These are phyloP conservation scores for Neomicropteryx cornuta DNA, from an alignment of 1,140 invertebrate species.

Conservation along the genomic window DNA sequence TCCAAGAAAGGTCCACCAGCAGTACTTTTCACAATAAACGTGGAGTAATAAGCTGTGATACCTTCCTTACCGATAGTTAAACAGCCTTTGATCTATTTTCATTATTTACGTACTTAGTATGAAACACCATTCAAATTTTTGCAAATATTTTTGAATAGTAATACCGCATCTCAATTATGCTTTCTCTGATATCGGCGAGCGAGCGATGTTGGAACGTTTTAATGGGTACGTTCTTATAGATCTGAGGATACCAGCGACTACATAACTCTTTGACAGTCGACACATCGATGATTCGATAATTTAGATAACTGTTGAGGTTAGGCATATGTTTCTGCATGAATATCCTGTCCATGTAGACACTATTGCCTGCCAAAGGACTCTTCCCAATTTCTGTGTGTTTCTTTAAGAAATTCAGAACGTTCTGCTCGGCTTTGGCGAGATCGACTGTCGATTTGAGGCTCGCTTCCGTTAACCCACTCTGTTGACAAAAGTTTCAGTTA, in stretches of 20 bases:
- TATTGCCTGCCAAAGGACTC: constrained; percentile 81
- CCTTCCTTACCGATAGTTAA: too few species aligned
- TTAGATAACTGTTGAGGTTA: constrained; percentile 61
- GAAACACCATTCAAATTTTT: constrained; percentile 28
- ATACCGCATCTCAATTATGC: constrained; percentile 70
- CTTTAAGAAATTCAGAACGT: constrained; percentile 62
- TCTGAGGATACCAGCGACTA: constrained; percentile 59
- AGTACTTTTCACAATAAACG: too few species aligned
- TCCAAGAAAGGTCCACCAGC: too few species aligned
- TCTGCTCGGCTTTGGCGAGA: constrained; percentile 54
- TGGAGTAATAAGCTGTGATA: too few species aligned
- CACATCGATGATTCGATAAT: constrained; percentile 92
- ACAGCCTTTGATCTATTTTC: too few species aligned
- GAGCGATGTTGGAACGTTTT: constrained; percentile 65
- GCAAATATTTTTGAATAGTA: constrained; percentile 52
- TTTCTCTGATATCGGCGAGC: constrained; percentile 76
- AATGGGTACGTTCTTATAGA: constrained; percentile 43
- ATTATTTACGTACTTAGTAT: too few species aligned
- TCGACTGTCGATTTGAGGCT: constrained; percentile 56
- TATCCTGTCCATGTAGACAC: constrained; percentile 72
- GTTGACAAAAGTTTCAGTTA: constrained; percentile 8
- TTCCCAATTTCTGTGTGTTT: constrained; percentile 50
- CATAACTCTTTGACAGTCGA: constrained; percentile 80
- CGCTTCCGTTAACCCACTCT: constrained; percentile 66
- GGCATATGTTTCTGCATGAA: constrained; percentile 75